Evolutionary conservation across 2,797 vertebrate genomes (phyloP).

Genomic region (Loriculus beryllinus): DNA sequence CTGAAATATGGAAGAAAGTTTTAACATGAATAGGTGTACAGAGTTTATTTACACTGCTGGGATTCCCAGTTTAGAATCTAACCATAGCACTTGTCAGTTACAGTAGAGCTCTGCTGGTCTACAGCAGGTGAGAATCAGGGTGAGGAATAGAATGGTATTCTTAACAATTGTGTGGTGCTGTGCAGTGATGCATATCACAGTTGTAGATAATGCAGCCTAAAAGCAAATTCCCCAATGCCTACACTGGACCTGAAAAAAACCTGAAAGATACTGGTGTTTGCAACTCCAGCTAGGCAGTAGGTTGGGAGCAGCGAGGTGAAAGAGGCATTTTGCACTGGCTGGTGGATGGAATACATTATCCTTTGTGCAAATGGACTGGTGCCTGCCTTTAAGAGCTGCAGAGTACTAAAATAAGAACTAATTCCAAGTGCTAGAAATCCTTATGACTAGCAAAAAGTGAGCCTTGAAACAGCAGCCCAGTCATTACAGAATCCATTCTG

Average conservation of each 20-base stretch:
- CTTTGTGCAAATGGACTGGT: neutral
- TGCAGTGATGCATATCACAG: neutral
- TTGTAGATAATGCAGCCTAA: neutral
- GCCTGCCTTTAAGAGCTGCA: neutral
- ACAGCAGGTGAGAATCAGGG: neutral
- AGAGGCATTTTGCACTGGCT: neutral
- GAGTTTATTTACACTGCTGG: neutral
- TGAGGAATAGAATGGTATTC: neutral
- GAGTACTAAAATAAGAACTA: neutral
- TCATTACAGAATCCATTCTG: neutral
- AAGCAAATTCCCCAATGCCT: neutral
- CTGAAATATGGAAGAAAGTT: neutral
- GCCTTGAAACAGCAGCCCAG: neutral
- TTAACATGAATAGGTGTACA: neutral
- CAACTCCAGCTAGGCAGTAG: neutral
- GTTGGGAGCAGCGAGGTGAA: neutral
- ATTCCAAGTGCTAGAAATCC: neutral
- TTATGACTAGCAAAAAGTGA: neutral
- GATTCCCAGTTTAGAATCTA: neutral
- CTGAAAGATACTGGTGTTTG: too few species aligned
- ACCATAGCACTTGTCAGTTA: neutral
- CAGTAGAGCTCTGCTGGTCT: neutral
- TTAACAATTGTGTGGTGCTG: neutral
- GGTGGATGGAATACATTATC: neutral
- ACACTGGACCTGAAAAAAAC: neutral